These are phyloP conservation scores for Oncorhynchus kisutch DNA, from an alignment of 2,113 vertebrate genomes.

Conservation along the genomic window DNA sequence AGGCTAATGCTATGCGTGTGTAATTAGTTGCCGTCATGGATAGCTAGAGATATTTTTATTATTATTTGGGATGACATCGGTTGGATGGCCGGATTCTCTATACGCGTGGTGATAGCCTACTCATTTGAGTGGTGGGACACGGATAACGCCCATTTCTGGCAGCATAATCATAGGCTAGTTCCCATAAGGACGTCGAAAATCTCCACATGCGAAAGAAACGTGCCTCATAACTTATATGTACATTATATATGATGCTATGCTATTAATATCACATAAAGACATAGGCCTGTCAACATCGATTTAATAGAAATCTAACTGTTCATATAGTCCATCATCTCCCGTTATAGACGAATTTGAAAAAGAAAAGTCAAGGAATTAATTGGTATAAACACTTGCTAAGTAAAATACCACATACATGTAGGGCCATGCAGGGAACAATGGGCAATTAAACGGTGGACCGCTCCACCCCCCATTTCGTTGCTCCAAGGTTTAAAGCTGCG, in stretches of 20 bases:
- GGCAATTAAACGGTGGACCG: constrained; percentile 68
- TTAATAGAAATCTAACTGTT: too few relatives aligned
- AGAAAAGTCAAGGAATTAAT: neutral
- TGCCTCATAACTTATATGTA: too few relatives aligned
- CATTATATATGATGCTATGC: too few relatives aligned
- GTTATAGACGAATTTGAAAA: too few relatives aligned
- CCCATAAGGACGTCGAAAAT: too few relatives aligned
- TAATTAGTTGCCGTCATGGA: neutral
- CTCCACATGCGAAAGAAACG: too few relatives aligned
- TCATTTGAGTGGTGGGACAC: neutral
- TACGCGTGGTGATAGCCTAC: too few relatives aligned
- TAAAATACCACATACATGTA: constrained; percentile 40
- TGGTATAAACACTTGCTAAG: constrained; percentile 51
- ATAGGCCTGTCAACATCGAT: too few relatives aligned
- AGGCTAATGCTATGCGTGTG: neutral
- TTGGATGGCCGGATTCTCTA: neutral
- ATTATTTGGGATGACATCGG: neutral
- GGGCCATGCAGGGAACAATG: constrained; percentile 72
- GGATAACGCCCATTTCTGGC: neutral
- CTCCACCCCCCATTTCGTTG: constrained; percentile 65
- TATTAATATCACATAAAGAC: too few relatives aligned
- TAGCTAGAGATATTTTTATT: neutral
- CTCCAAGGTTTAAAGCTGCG: constrained; percentile 66
- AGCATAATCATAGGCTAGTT: neutral
- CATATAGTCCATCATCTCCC: too few relatives aligned